Evolutionary conservation across 2,113 vertebrate species (phyloP).

Genomic region (Hirundichthys speculiger): DNA sequence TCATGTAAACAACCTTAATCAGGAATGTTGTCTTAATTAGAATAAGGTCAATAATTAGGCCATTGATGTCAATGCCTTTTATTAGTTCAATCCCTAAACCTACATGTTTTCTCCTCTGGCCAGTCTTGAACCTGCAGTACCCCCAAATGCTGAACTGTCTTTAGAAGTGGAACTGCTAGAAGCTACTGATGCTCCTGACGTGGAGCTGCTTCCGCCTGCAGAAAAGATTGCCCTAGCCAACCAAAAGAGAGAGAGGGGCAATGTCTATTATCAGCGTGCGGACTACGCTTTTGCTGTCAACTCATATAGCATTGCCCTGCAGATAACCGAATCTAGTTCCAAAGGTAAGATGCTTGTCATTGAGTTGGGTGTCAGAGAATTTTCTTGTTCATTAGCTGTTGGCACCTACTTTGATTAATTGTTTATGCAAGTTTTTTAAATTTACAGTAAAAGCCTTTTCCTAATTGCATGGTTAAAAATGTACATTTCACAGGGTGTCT

Average conservation of each 20-base stretch:
- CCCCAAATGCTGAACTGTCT: slow-evolving; percentile 80
- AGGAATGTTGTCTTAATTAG: too few relatives aligned
- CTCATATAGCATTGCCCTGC: slow-evolving; percentile 92
- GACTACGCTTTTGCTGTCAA: slow-evolving; percentile 93
- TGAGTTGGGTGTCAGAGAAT: too few relatives aligned
- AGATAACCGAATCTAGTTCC: slow-evolving; percentile 88
- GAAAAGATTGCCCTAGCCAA: slow-evolving; percentile 87
- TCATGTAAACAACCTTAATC: too few relatives aligned
- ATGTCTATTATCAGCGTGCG: slow-evolving; percentile 89
- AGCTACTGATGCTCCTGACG: slow-evolving; percentile 81
- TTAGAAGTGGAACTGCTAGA: slow-evolving; percentile 89
- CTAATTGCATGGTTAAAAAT: too few relatives aligned
- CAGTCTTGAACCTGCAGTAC: slow-evolving; percentile 82
- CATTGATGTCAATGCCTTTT: background rate
- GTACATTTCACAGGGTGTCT: too few relatives aligned
- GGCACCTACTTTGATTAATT: too few relatives aligned
- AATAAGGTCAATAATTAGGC: background rate
- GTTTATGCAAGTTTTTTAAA: too few relatives aligned
- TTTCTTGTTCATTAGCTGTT: too few relatives aligned
- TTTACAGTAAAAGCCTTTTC: too few relatives aligned
- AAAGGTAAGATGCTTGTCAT: slow-evolving; percentile 83
- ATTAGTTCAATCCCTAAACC: background rate
- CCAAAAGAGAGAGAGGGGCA: slow-evolving; percentile 89
- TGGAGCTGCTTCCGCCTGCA: slow-evolving; percentile 86
- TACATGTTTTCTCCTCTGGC: background rate